These are phyloP conservation scores for Myripristis jacobus DNA, from an alignment of 2,797 vertebrate genomes.

Conservation along the genomic window DNA sequence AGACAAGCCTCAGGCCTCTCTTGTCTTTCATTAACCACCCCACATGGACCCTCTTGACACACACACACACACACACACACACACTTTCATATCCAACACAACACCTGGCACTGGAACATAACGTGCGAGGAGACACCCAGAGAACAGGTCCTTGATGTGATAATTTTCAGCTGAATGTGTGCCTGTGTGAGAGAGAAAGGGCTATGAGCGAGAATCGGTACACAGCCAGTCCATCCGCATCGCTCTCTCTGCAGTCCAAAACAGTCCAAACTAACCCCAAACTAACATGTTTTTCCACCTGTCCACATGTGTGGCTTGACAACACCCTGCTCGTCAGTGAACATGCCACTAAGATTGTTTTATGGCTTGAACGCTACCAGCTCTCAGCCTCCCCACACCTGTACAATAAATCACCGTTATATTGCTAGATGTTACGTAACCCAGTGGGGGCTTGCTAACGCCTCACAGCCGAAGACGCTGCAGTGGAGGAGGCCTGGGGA, in stretches of 20 bases:
- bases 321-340: constrained; percentile 44
- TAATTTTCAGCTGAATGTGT: constrained; percentile 33
- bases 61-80: not conserved
- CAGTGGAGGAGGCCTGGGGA: constrained; percentile 34
- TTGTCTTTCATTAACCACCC: constrained; percentile 42
- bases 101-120: constrained; percentile 42
- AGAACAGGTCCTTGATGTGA: constrained; percentile 24
- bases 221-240: constrained; percentile 31
- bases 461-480: constrained; percentile 11
- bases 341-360: constrained; percentile 72
- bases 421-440: constrained; percentile 70
- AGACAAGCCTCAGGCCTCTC: constrained; percentile 22
- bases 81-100: constrained; percentile 9
- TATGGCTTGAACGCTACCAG: constrained; percentile 60
- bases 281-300: constrained; percentile 46
- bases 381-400: constrained; percentile 77
- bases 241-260: not conserved
- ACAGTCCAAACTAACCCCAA: not conserved
- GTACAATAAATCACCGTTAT: constrained; percentile 78
- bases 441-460: constrained; percentile 49
- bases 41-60: constrained; percentile 6
- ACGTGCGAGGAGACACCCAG: not conserved
- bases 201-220: no score
- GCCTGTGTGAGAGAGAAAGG: constrained; percentile 8
- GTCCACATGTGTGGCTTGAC: constrained; percentile 62